Base-by-base conservation (phyloP, 2,888 invertebrate genomes). In the Sceliomorpha sp. region DNA sequence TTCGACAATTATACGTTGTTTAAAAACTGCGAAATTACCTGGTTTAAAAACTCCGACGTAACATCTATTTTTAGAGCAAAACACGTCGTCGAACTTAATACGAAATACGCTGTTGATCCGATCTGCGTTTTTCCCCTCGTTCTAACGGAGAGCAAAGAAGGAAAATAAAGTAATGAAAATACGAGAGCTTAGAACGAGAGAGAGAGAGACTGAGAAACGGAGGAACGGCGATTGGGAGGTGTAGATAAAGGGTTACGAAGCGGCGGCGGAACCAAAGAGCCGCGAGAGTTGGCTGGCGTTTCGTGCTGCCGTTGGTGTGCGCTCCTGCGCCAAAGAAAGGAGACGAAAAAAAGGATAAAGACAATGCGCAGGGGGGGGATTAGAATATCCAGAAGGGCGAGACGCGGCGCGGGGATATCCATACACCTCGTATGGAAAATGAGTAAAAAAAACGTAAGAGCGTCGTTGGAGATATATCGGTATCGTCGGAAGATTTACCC, bases 311-410 rank as follows among this genome's bases (percentile, higher is more conserved):
- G 32, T 12, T 32, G 32, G 4, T 32, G 12, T 4, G 12, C 7
- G 13, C 12, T 32, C 7, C 32, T 32, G 32, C 32, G 32, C 32
- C 32, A 32, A 9, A 32, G 32, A 12, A 32, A 32, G 32, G 13
- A 8, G 1, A 29, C 20, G 20, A 27, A n/a, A 27, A 27, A 27
- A 27, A 27, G 27, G 27, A 27, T 27, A 27, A 27, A 27, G 27
- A 27, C 27, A 27, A 27, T 27, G n/a, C 8, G 27, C 8, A 8
- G 27, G 3, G 27, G 27, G 3, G n/a, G 27, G 27, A 27, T 27
- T 27, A 27, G 27, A 27, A n/a, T 3, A 27, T 8, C 8, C 1
- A 2, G 1, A 8, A 27, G 27, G 27, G 27, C 8, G 7, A 6
- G 27, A 27, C 8, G 8, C 8, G 27, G n/a, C n/a, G n/a, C n/a